phyloP scores from a whole-genome alignment of 2,113 vertebrate genomes.

The Oceanites oceanicus region DNA sequence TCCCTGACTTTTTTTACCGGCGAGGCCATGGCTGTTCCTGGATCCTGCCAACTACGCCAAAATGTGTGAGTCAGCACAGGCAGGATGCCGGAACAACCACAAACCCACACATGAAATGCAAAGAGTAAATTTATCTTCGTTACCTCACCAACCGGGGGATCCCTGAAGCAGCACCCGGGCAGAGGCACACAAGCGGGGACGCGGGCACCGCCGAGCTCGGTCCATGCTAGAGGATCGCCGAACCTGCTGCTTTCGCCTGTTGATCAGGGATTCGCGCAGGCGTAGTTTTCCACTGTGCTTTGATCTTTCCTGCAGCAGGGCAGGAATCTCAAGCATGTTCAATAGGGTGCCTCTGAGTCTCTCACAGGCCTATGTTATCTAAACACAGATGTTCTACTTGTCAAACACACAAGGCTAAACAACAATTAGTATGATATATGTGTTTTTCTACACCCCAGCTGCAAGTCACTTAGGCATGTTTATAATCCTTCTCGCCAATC shows the following conservation, averaged over 20 bases:
- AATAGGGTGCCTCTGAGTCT: neutral
- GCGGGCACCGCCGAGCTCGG: rapidly evolving
- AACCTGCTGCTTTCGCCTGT: neutral
- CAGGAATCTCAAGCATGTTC: neutral
- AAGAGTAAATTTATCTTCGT: neutral
- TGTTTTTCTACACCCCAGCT: constrained; percentile 8
- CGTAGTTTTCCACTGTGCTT: neutral
- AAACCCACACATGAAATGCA: neutral
- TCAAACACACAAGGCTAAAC: neutral
- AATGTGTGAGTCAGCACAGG: neutral
- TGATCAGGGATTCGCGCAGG: neutral
- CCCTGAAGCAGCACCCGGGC: rapidly evolving
- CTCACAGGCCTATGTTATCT: neutral
- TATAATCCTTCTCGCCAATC: neutral
- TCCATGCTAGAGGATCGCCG: rapidly evolving
- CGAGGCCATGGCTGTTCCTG: neutral
- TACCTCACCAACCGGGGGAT: rapidly evolving
- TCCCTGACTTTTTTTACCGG: neutral
- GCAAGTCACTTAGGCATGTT: neutral
- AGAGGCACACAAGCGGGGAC: neutral
- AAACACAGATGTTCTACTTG: constrained; percentile 48
- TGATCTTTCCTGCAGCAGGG: neutral
- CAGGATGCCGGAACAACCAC: neutral
- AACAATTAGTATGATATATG: neutral
- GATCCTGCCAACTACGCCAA: neutral